Conservation (phyloP, 2,113 vertebrate species). For the Leptocoma aspasia region DNA sequence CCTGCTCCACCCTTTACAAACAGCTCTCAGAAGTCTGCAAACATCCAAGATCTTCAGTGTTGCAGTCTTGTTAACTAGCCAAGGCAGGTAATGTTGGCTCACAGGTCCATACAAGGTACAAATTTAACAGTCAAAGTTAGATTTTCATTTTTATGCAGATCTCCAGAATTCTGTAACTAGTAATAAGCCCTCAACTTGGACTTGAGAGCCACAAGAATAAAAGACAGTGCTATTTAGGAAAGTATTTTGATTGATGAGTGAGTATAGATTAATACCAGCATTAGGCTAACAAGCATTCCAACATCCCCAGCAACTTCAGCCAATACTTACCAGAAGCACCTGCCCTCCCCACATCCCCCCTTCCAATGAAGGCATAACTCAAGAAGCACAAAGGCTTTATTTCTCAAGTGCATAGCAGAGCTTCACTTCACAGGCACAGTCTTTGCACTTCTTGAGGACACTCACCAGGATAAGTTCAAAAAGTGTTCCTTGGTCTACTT, state of each 20-base stretch:
- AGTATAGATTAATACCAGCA: not conserved
- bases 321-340: not conserved
- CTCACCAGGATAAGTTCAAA: constrained; percentile 98
- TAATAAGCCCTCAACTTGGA: not conserved
- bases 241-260: not conserved
- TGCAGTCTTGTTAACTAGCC: not conserved
- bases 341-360: not conserved
- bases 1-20: not conserved
- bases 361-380: not conserved
- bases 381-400: not conserved
- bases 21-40: not conserved
- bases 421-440: not conserved
- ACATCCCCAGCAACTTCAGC: not conserved
- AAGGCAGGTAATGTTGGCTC: not conserved
- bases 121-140: not conserved
- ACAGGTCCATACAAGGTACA: not conserved
- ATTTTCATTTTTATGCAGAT: not conserved
- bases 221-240: not conserved
- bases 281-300: not conserved
- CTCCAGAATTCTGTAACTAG: not conserved
- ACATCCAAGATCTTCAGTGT: accelerated
- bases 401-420: not conserved
- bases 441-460: not conserved
- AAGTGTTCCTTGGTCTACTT: constrained; percentile 98
- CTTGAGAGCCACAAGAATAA: not conserved